Conservation (phyloP, 2,888 invertebrate genomes). For the Anticlea derivata region DNA sequence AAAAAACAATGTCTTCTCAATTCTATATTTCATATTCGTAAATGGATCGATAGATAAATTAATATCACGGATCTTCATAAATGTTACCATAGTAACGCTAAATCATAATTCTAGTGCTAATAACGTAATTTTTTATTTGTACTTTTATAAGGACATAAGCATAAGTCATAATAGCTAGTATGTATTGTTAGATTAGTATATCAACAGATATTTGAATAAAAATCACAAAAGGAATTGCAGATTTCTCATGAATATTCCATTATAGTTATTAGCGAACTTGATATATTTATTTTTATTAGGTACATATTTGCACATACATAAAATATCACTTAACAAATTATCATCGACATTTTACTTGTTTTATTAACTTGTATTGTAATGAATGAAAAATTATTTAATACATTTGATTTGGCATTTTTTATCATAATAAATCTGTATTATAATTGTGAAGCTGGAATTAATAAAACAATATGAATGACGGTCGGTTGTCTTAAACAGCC, state of each 20-base stretch:
- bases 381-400: conserved; percentile 14
- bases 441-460: conserved; percentile 11
- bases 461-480: conserved; percentile 15
- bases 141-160: conserved; percentile 6
- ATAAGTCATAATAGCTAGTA: neutral
- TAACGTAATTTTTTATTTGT: neutral
- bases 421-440: conserved; percentile 24
- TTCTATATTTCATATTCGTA: too few species aligned
- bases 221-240: conserved; percentile 11
- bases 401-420: conserved; percentile 20
- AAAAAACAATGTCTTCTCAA: too few species aligned
- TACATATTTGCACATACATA: conserved; percentile 34
- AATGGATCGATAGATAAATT: too few species aligned
- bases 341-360: conserved; percentile 35
- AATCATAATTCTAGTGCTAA: too few species aligned
- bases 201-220: conserved; percentile 19
- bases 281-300: conserved; percentile 24
- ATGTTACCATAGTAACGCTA: too few species aligned
- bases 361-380: conserved; percentile 17
- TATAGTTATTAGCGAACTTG: conserved; percentile 11
- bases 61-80: too few species aligned
- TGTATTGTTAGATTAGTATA: conserved; percentile 6
- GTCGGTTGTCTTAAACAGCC: conserved; percentile 20
- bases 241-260: conserved; percentile 24
- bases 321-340: conserved; percentile 45